These are phyloP conservation scores for Ophioninae sp. DNA, from an alignment of 2,888 invertebrate species.

Conservation along the genomic window DNA sequence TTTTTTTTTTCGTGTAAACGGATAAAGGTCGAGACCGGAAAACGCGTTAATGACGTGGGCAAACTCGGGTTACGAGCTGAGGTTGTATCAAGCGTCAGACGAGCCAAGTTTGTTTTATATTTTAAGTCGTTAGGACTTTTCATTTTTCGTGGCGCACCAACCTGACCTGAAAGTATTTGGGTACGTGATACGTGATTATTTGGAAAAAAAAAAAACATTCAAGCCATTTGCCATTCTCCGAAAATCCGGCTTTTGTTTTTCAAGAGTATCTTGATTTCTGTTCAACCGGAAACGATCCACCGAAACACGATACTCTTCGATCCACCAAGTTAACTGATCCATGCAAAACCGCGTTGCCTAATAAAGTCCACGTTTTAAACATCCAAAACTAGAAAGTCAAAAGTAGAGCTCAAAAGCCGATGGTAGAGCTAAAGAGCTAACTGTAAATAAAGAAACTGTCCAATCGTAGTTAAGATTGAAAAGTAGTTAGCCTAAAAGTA, in stretches of 20 bases:
- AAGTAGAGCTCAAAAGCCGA: too few species aligned
- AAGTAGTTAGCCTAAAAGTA: too few species aligned
- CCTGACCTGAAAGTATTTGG: slow-evolving; percentile 2
- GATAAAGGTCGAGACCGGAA: slow-evolving; percentile 25
- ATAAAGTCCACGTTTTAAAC: too few species aligned
- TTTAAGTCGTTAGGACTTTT: slow-evolving; percentile 43
- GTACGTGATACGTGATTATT: slow-evolving; percentile 29
- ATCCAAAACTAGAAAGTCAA: too few species aligned
- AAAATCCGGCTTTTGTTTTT: neutral
- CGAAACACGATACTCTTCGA: too few species aligned
- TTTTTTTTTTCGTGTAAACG: slow-evolving; percentile 19
- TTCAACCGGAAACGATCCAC: slow-evolving; percentile 28
- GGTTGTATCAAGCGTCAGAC: slow-evolving; percentile 21
- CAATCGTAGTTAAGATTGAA: too few species aligned
- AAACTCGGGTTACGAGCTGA: slow-evolving; percentile 13
- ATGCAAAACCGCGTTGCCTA: too few species aligned
- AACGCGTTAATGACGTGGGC: slow-evolving; percentile 13
- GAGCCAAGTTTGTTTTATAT: slow-evolving; percentile 54
- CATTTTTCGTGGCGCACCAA: slow-evolving; percentile 38
- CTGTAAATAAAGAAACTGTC: too few species aligned
- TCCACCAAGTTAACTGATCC: too few species aligned
- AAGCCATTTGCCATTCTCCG: too few species aligned
- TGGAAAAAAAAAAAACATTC: too few species aligned
- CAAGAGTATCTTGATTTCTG: slow-evolving; percentile 1
- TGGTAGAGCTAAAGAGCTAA: too few species aligned